A percentile compares a stretch with the other conserved stretches of the same genome.
Conservation (phyloP, 2,888 invertebrate genomes). For the Herminia tarsipennalis region DNA sequence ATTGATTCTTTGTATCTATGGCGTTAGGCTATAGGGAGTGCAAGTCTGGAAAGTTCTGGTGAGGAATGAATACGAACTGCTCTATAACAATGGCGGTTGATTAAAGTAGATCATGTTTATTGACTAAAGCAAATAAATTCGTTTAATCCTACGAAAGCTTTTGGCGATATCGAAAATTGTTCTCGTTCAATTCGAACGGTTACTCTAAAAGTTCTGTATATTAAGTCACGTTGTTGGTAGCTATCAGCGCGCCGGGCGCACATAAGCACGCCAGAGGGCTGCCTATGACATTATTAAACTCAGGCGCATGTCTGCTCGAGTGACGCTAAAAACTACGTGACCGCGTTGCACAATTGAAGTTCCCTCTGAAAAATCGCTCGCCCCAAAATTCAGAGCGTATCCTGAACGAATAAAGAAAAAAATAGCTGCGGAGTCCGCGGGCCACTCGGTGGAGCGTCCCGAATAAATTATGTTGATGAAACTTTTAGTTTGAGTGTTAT, state of each 20-base stretch:
- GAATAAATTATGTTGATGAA: conserved; percentile 82
- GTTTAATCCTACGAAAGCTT: neutral
- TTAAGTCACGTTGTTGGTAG: conserved; percentile 50
- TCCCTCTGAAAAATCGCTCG: conserved; percentile 69
- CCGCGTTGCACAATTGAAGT: conserved; percentile 69
- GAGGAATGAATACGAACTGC: neutral
- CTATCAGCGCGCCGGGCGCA: conserved; percentile 29
- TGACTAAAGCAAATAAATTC: conserved; percentile 3
- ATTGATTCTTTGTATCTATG: conserved; percentile 43
- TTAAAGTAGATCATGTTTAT: neutral
- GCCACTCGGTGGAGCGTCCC: conserved; percentile 68
- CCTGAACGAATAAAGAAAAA: conserved; percentile 74
- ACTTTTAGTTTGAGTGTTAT: conserved; percentile 73
- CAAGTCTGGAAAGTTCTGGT: conserved; percentile 8
- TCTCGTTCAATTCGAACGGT: neutral
- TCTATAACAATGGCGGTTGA: neutral
- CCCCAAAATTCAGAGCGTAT: conserved; percentile 66
- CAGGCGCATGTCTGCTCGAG: conserved; percentile 73
- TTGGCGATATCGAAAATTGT: conserved; percentile 4
- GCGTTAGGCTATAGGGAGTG: too few species aligned
- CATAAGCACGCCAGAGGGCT: conserved; percentile 45
- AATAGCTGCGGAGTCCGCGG: conserved; percentile 59
- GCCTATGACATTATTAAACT: conserved; percentile 81
- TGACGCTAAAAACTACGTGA: conserved; percentile 81
- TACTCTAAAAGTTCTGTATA: conserved; percentile 15